These are phyloP conservation scores for Megaceryle maxima DNA, from an alignment of 2,113 vertebrate genomes.

Conservation along the genomic window DNA sequence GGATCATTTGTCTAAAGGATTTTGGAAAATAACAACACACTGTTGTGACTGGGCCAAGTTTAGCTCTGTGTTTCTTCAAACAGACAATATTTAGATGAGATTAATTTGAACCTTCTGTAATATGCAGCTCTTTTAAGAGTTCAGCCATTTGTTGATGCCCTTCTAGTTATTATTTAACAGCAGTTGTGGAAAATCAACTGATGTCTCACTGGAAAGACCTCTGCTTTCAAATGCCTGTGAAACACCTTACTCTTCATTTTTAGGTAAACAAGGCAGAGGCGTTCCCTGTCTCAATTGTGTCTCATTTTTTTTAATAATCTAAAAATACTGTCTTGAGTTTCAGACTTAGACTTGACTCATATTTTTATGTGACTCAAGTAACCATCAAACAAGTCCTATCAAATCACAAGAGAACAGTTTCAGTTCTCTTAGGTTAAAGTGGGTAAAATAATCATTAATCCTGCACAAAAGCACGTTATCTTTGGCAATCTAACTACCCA, in stretches of 20 bases:
- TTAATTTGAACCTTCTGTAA: background rate
- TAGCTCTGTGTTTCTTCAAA: background rate
- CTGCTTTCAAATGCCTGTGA: constrained; percentile 20
- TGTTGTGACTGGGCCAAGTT: background rate
- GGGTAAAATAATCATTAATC: background rate
- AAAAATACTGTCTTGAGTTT: constrained; percentile 40
- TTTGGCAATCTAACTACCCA: background rate
- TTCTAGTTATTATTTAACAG: background rate
- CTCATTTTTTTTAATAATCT: constrained; percentile 24
- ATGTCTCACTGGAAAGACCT: constrained; percentile 65
- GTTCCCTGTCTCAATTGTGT: background rate
- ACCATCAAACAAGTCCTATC: constrained; percentile 14
- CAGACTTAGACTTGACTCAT: constrained; percentile 62
- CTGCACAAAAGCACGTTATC: background rate
- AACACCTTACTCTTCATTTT: constrained; percentile 7
- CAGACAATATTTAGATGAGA: background rate
- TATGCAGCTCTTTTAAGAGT: background rate
- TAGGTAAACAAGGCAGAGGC: background rate
- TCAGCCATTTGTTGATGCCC: background rate
- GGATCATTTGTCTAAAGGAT: background rate
- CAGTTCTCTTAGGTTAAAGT: background rate
- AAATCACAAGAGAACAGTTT: background rate
- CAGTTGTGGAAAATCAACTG: constrained; percentile 54
- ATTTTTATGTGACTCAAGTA: background rate
- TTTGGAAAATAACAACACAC: background rate